A percentile compares a stretch with the other conserved stretches of the same genome.
These are phyloP conservation scores for Saguinus imperator DNA, from an alignment of 2,113 vertebrate genomes.

Conservation along the genomic window DNA sequence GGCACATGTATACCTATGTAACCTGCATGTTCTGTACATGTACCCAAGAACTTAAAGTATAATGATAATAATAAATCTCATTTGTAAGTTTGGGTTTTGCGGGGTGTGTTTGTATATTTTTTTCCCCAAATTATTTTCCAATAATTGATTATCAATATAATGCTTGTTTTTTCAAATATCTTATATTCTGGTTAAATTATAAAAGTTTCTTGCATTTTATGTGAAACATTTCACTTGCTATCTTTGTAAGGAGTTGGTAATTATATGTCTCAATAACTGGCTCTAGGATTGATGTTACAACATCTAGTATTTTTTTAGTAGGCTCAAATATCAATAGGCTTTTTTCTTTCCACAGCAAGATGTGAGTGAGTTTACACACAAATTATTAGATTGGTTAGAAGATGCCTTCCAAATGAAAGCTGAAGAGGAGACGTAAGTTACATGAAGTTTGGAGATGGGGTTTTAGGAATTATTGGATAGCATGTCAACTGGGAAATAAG, in stretches of 20 bases:
- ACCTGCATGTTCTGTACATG: no score
- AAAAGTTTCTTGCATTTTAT: background rate
- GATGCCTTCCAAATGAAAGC: constrained; percentile 98
- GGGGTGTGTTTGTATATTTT: background rate
- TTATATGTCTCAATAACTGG: background rate
- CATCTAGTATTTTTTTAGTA: constrained; percentile 4
- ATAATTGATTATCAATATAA: background rate
- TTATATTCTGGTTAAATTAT: constrained; percentile 21
- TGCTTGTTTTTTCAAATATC: background rate
- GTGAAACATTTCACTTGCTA: background rate
- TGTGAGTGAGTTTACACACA: constrained; percentile 98
- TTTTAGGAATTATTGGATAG: background rate
- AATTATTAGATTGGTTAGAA: constrained; percentile 98
- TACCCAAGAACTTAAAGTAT: no score
- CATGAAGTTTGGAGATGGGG: background rate
- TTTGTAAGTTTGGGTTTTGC: constrained; percentile 1
- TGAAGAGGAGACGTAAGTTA: constrained; percentile 92
- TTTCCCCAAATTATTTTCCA: background rate
- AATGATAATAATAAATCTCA: background rate
- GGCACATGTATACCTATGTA: no score
- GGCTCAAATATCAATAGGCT: constrained; percentile 1
- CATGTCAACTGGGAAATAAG: background rate
- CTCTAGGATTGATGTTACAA: constrained; percentile 11
- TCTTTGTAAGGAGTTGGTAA: background rate
- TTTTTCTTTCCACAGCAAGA: constrained; percentile 91